phyloP scores from a whole-genome alignment of 2,113 vertebrate genomes.

The Heterotilapia buettikoferi region DNA sequence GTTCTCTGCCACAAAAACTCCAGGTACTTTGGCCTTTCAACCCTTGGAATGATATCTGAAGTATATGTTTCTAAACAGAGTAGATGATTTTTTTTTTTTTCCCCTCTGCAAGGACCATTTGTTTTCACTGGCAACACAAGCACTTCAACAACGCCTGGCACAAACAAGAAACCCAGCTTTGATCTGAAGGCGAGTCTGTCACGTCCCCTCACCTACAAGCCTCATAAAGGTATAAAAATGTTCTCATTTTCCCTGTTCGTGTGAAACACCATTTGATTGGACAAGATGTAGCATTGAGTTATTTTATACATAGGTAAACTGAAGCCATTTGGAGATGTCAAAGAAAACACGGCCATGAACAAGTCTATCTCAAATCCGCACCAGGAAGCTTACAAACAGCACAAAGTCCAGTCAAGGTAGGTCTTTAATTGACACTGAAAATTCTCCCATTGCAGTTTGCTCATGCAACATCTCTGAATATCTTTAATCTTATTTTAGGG shows the following conservation, averaged over 20 bases:
- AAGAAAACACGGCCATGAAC: slow-evolving; percentile 69
- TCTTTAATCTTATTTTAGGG: slow-evolving; percentile 59
- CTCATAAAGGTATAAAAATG: slow-evolving; percentile 72
- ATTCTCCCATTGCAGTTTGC: neutral
- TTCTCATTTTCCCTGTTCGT: neutral
- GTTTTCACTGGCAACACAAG: slow-evolving; percentile 71
- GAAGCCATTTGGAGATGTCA: slow-evolving; percentile 78
- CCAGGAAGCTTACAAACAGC: slow-evolving; percentile 84
- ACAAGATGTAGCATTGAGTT: fast-evolving
- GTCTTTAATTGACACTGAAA: neutral
- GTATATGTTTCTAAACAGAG: neutral
- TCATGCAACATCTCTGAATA: neutral
- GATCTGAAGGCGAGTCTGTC: slow-evolving; percentile 92
- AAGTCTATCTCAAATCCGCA: slow-evolving; percentile 53
- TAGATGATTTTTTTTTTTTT: neutral
- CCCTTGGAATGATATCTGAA: neutral
- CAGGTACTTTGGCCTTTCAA: slow-evolving; percentile 15
- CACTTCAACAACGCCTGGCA: slow-evolving; percentile 59
- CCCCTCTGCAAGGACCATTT: slow-evolving; percentile 66
- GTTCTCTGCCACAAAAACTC: slow-evolving; percentile 40
- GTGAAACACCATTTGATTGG: fast-evolving
- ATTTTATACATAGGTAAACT: slow-evolving; percentile 77
- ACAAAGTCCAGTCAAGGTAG: slow-evolving; percentile 80
- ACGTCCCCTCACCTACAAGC: slow-evolving; percentile 84
- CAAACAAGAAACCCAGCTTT: slow-evolving; percentile 79